These are phyloP conservation scores for Falco concolor DNA, from an alignment of 2,797 vertebrate genomes.

Conservation along the genomic window DNA sequence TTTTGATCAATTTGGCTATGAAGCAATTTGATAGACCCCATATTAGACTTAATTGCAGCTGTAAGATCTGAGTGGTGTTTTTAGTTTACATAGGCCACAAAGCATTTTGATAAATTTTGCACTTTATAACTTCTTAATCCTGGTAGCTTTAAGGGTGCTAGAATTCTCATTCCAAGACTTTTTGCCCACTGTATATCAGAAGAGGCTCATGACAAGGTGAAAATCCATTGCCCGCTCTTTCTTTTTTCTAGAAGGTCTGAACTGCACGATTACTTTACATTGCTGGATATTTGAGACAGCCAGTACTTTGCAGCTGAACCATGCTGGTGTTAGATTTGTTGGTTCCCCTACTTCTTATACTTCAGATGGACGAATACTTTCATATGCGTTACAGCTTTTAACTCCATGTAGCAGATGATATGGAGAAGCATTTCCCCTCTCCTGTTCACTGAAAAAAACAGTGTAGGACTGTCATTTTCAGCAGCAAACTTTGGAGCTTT, in stretches of 20 bases:
- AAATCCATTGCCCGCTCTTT: neutral
- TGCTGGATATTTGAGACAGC: neutral
- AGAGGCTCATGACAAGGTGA: neutral
- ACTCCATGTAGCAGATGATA: neutral
- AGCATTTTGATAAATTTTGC: neutral
- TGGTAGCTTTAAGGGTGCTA: neutral
- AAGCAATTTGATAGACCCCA: neutral
- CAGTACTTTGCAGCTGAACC: neutral
- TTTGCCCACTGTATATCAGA: neutral
- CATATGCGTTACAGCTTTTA: neutral
- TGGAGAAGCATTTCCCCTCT: neutral
- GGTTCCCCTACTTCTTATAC: neutral
- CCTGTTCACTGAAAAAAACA: neutral
- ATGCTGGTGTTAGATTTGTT: neutral
- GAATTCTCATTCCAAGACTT: neutral
- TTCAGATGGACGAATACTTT: neutral
- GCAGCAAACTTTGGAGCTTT: neutral
- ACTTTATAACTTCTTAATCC: neutral
- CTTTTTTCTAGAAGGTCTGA: neutral
- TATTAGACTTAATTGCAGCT: neutral
- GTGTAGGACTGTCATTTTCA: neutral
- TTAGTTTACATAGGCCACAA: neutral
- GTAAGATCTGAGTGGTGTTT: neutral
- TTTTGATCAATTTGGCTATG: neutral
- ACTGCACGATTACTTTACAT: neutral